Conservation (phyloP, 2,888 invertebrate genomes). For the Napeogenes inachia region DNA sequence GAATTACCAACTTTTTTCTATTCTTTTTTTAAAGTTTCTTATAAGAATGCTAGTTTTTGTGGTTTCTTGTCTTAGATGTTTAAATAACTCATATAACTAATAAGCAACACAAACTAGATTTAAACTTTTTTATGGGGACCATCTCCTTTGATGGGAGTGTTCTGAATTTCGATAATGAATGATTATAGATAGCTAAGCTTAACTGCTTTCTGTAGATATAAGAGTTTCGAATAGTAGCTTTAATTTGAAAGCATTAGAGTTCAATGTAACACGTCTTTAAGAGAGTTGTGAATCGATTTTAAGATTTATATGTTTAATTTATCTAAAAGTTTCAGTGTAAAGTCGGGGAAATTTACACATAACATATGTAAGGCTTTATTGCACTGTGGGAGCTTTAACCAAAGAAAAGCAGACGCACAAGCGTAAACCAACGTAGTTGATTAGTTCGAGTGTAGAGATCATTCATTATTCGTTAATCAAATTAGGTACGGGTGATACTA, state of each 20-base stretch:
- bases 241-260: conserved; percentile 48
- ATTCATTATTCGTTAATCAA: conserved; percentile 33
- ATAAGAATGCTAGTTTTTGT: conserved; percentile 62
- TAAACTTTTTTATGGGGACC: conserved; percentile 64
- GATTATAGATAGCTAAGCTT: conserved; percentile 51
- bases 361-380: conserved; percentile 48
- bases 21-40: conserved; percentile 47
- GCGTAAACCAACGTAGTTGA: conserved; percentile 36
- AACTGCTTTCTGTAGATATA: conserved; percentile 51
- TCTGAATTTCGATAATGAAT: conserved; percentile 54
- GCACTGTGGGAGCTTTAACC: conserved; percentile 67
- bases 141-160: conserved; percentile 62
- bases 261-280: conserved; percentile 49
- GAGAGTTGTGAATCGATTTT: conserved; percentile 64
- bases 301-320: conserved; percentile 40
- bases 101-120: conserved; percentile 46
- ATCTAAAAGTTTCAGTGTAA: conserved; percentile 58
- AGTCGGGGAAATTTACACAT: conserved; percentile 74
- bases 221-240: conserved; percentile 59
- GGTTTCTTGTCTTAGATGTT: conserved; percentile 62
- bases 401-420: conserved; percentile 61
- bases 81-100: conserved; percentile 47
- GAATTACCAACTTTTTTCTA: conserved; percentile 45
- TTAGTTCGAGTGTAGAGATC: conserved; percentile 33
- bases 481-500: conserved; percentile 56